A percentile compares a stretch with the other conserved stretches of the same genome.
Conservation (phyloP, 2,888 invertebrate genomes). For the Schizaphis graminum region DNA sequence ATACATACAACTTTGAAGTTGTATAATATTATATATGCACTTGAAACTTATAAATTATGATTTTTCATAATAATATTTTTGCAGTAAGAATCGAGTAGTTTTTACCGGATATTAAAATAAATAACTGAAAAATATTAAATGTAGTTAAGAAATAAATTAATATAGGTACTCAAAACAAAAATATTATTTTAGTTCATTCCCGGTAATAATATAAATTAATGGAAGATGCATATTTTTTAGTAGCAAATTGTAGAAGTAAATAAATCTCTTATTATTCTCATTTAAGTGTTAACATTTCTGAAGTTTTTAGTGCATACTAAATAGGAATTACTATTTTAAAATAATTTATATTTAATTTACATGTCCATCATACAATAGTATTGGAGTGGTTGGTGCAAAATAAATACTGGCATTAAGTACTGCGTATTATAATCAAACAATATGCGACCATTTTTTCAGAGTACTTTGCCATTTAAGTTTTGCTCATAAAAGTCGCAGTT, state of each 20-base stretch:
- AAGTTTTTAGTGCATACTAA: background rate
- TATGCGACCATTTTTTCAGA: background rate
- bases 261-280: background rate
- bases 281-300: background rate
- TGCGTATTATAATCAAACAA: background rate
- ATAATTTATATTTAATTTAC: background rate
- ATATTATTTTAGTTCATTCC: background rate
- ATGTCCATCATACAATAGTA: background rate
- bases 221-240: background rate
- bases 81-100: background rate
- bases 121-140: background rate
- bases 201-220: background rate
- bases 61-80: background rate
- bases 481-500: slow-evolving; percentile 46
- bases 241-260: background rate
- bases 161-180: background rate
- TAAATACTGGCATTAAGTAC: background rate
- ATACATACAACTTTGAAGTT: background rate
- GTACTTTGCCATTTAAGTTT: background rate
- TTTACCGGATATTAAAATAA: background rate
- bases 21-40: background rate
- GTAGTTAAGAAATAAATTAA: background rate
- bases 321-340: background rate
- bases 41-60: background rate
- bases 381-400: background rate